phyloP scores from a whole-genome alignment of 2,797 vertebrate genomes.

The Chiloscyllium punctatum region DNA sequence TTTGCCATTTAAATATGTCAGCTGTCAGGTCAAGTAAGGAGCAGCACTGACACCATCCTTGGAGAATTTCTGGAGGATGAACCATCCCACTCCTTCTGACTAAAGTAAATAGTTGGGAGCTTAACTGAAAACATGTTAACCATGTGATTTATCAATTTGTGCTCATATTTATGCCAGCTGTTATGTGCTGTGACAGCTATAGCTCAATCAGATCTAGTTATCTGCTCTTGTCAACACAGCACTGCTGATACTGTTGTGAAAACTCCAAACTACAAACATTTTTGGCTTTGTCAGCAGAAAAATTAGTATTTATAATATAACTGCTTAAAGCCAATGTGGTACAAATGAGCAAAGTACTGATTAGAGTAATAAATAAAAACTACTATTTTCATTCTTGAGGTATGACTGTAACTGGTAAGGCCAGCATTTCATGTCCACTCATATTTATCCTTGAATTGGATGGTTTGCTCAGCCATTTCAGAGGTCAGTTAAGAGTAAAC shows the following conservation, averaged over 20 bases:
- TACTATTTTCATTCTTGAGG: too few species aligned
- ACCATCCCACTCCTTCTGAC: slow-evolving; percentile 5
- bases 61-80: slow-evolving; percentile 26
- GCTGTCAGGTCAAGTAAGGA: slow-evolving; percentile 23
- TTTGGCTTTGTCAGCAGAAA: neutral
- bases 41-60: slow-evolving; percentile 24
- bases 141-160: neutral
- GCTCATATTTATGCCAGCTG: neutral
- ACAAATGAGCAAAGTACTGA: neutral
- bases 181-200: neutral
- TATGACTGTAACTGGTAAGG: too few species aligned
- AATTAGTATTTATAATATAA: neutral
- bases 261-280: neutral
- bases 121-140: neutral
- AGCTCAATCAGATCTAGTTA: neutral
- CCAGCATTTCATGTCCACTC: too few species aligned
- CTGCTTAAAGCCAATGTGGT: neutral
- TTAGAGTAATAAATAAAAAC: neutral
- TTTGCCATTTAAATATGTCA: neutral
- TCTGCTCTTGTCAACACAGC: neutral
- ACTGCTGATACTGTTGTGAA: slow-evolving; percentile 8
- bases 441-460: too few species aligned
- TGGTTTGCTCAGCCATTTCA: too few species aligned
- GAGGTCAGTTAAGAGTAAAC: too few species aligned
- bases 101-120: neutral